Evolutionary conservation across 2,113 vertebrate genomes (phyloP).

Genomic region (Cyanocitta stelleri): DNA sequence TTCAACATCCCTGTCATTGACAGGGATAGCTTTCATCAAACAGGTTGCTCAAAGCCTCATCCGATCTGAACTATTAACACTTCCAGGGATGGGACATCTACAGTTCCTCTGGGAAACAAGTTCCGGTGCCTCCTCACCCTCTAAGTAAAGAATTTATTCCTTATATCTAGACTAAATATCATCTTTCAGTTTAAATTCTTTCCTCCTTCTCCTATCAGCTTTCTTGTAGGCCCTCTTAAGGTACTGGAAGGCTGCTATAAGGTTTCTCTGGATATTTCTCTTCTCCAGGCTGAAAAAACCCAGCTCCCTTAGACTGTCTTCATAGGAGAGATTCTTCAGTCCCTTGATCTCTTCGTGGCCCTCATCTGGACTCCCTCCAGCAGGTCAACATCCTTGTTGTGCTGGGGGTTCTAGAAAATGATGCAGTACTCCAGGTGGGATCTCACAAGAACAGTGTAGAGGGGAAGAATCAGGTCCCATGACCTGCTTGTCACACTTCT

Average conservation of each 20-base stretch:
- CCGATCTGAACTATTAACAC: not conserved
- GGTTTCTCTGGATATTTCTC: not conserved
- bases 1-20: not conserved
- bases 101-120: not conserved
- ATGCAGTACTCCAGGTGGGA: not conserved
- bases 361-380: not conserved
- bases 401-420: not conserved
- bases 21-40: not conserved
- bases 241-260: not conserved
- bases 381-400: not conserved
- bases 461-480: not conserved
- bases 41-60: not conserved
- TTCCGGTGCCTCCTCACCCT: not conserved
- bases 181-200: not conserved
- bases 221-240: not conserved
- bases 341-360: not conserved
- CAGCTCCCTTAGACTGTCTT: not conserved
- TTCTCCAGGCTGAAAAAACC: not conserved
- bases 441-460: not conserved
- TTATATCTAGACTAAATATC: not conserved
- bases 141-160: not conserved
- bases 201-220: not conserved
- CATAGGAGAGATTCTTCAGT: not conserved
- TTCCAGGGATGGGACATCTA: not conserved
- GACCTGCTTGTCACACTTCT: not conserved